phyloP scores from a whole-genome alignment of 2,888 invertebrate species.

The Margaritifera margaritifera region DNA sequence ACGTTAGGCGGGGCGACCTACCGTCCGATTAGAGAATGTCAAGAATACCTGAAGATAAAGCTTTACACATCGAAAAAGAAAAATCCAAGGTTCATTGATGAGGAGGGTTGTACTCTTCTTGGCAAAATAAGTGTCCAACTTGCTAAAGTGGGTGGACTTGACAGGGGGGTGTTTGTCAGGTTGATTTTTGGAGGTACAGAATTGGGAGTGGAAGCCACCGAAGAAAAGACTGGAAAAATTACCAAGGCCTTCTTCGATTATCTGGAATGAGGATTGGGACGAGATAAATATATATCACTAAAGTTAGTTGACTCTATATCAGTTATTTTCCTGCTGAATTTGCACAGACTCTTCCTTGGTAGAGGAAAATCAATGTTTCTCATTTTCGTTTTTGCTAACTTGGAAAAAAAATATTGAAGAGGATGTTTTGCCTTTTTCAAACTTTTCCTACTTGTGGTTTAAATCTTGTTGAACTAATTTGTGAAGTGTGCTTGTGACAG shows the following conservation, averaged over 20 bases:
- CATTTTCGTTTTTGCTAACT: no score
- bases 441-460: no score
- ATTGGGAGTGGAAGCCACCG: slow-evolving; percentile 22
- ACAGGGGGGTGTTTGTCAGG: slow-evolving; percentile 12
- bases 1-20: neutral
- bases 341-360: no score
- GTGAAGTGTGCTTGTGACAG: no score
- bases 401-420: no score
- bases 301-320: no score
- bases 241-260: slow-evolving; percentile 25
- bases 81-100: slow-evolving; percentile 23
- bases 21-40: neutral
- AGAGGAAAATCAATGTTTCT: no score
- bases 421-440: no score
- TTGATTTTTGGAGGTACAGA: slow-evolving; percentile 37
- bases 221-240: slow-evolving; percentile 12
- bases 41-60: slow-evolving; percentile 4
- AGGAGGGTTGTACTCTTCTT: slow-evolving; percentile 11
- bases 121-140: slow-evolving; percentile 21
- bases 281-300: no score
- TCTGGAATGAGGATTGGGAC: slow-evolving; percentile 5
- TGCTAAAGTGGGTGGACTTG: slow-evolving; percentile 21
- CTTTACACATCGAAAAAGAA: slow-evolving; percentile 21
- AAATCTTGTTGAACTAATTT: no score
- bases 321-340: no score